Evolutionary conservation across 1,140 invertebrate genomes (phyloP), one percentile per base, ranked within the genome.

Genomic region (Lethocerus indicus): DNA sequence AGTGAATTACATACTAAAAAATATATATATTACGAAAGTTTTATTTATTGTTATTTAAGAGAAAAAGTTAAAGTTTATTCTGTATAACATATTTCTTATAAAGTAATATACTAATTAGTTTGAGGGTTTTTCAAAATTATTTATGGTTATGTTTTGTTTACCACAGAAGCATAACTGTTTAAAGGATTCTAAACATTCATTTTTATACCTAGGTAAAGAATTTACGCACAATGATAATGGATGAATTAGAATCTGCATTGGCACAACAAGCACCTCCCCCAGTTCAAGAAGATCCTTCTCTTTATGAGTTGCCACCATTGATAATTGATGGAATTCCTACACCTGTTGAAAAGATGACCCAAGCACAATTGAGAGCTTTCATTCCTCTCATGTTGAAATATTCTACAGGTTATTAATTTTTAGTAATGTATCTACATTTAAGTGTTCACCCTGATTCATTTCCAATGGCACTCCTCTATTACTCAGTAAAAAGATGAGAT

Each of bases 351-450:
- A 96, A 96, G 74, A 97, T 97, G 93, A 96, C 93, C 20, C 93
- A 96, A 65, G 93, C 92, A 28, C 93, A 96, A 65, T 68, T 97
- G 35, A 68, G 93, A 54, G 91, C 91, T 40, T 97, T 97, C 64
- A 96, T 97, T 58, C 93, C 93, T 36, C 74, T 96, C 50, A 97
- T 97, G 93, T 70, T 97, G 52, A 96, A 96, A 68, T 96, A 95
- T 68, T 95, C 91, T 1, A 96, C 92, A 47, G 78, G 74, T 73
- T 62, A 64, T 48, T 29, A 45, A 49, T 40, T 16, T 45, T 32
- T 32, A 32, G n/a, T 32, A 32, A n/a, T 32, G 29, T 32, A 32
- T n/a, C n/a, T n/a, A 32, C n/a, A 32, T 32, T 32, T 32, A 32
- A 32, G 9, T 32, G n/a, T 32, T 9, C 7, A 32, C 7, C n/a